Base-by-base conservation (phyloP, 2,113 vertebrate genomes). In the Solea senegalensis region DNA sequence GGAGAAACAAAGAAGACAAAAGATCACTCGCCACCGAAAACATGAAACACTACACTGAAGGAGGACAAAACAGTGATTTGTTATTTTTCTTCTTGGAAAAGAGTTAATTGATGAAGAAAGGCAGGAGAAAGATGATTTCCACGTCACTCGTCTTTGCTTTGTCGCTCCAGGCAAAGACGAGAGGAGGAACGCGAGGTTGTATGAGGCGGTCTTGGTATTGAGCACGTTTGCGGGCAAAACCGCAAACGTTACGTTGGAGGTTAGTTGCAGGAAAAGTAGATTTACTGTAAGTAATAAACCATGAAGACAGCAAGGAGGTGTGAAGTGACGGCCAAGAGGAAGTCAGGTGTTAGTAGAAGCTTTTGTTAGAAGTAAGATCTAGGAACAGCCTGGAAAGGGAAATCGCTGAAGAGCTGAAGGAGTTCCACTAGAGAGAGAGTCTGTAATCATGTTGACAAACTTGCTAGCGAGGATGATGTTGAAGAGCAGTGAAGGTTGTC, bases 321-420 rank as follows among this genome's bases (percentile, higher is more conserved):
- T 77, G 74, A 76, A 62, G 67, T 21, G 75, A 64, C 58, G 76
- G 87, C 85, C 76, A 68, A 59, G 54, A 85, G 75, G 79, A 86
- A 79, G 67, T 79, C 81, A 73, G 73, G 69, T 65, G 88, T 92
- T 92, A 92, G 91, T 91, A 76, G 1, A 87, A 92, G 86, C 86
- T 72, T 21, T 78, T 70, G 86, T 87, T 80, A 89, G 60, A 78
- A 60, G 63, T 60, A 56, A 82, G 69, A 82, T 79, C 55, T 44
- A 79, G 58, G 69, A 43, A 74, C 16, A 79, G 75, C 65, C 59
- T 74, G 8, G 59, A 69, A 66, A 83, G 43, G 15, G 28, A 56
- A 21, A 64, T 62, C 59, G 48, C 71, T 50, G 76, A 60, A 72
- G 73, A 83, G 74, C 49, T 65, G 69, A 66, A 26, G 16, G 46